Conservation (phyloP, 2,797 vertebrate genomes). For the Acanthornis magna region DNA sequence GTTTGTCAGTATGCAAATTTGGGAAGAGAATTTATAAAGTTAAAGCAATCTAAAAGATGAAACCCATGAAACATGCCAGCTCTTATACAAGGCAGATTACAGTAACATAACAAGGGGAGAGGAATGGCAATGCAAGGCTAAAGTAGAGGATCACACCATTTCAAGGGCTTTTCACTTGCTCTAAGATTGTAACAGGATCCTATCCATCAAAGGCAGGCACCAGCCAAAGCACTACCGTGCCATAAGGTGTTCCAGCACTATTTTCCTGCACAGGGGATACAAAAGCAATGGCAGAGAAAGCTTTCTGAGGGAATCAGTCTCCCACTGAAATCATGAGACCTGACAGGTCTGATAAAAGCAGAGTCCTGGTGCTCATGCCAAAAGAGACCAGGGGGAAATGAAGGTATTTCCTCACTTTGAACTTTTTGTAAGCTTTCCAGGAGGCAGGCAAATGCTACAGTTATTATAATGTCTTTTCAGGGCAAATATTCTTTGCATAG, state of each 20-base stretch:
- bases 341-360: conserved; percentile 22
- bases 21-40: not conserved
- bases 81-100: not conserved
- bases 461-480: conserved; percentile 16
- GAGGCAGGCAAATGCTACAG: not conserved
- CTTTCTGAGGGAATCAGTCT: not conserved
- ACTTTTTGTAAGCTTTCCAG: conserved; percentile 29
- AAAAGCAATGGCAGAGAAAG: not conserved
- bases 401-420: conserved; percentile 41
- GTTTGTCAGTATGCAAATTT: not conserved
- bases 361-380: not conserved
- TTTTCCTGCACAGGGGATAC: not conserved
- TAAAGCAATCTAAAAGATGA: not conserved
- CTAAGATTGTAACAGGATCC: not conserved
- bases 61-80: not conserved
- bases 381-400: not conserved
- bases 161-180: not conserved
- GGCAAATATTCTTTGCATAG: not conserved
- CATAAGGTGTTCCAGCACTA: not conserved
- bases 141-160: not conserved
- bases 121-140: not conserved
- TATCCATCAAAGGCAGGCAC: not conserved
- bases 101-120: not conserved
- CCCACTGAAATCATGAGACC: not conserved
- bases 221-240: not conserved